Conservation (phyloP, 2,113 vertebrate species). For the Cnemophilus loriae region DNA sequence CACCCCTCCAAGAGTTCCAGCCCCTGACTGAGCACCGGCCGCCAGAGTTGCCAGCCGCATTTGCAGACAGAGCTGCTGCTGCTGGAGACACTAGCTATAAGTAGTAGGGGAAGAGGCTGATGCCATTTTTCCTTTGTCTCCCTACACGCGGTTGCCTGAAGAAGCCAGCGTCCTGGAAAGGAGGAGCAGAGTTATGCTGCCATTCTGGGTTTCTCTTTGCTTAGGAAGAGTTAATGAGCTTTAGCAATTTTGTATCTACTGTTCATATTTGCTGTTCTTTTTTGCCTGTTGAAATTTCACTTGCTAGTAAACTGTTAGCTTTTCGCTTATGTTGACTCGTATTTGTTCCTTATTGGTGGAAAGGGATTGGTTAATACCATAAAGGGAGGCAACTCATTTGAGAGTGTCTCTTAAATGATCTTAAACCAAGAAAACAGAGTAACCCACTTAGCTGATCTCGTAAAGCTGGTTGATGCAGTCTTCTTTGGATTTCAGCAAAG, state of each 20-base stretch:
- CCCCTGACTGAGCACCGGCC: accelerated
- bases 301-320: not conserved
- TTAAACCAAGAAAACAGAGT: not conserved
- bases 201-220: not conserved
- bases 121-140: not conserved
- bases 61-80: not conserved
- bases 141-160: accelerated
- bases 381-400: not conserved
- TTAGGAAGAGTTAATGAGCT: not conserved
- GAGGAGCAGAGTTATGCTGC: not conserved
- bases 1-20: accelerated
- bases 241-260: too few relatives aligned
- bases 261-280: not conserved
- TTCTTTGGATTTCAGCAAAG: not conserved
- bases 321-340: accelerated
- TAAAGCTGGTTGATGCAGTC: not conserved
- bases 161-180: too few relatives aligned
- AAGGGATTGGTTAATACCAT: not conserved
- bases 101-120: too few relatives aligned
- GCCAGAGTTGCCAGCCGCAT: accelerated
- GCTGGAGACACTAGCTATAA: not conserved
- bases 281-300: not conserved
- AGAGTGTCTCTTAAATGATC: not conserved
- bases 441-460: not conserved
- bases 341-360: not conserved